Evolutionary conservation across 2,888 invertebrate species (phyloP).

Genomic region (Tanypteryx hageni): DNA sequence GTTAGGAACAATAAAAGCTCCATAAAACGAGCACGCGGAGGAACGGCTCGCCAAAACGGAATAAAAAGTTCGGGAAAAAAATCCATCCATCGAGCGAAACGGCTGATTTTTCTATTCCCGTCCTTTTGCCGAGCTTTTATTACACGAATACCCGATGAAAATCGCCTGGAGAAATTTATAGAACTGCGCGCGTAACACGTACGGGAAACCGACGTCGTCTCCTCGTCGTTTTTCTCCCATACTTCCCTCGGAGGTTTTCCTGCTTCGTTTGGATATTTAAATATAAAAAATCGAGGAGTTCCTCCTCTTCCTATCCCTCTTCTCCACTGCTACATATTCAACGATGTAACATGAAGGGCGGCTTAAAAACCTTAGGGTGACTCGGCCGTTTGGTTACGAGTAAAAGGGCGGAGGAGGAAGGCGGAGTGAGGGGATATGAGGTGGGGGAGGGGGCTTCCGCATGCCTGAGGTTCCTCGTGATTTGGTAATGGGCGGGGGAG

Average conservation of each 20-base stretch:
- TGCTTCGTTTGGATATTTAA: not conserved
- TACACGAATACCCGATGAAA: not conserved
- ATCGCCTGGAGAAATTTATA: not conserved
- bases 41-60: not conserved
- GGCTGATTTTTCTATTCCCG: not conserved
- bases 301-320: not conserved
- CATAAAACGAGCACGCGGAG: not conserved
- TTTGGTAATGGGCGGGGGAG: not conserved
- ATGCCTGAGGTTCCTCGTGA: not conserved
- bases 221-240: not conserved
- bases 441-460: not conserved
- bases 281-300: not conserved
- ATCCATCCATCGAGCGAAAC: not conserved
- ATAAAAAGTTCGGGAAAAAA: not conserved
- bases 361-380: not conserved
- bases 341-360: slow-evolving; percentile 35
- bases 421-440: not conserved
- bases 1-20: slow-evolving; percentile 16
- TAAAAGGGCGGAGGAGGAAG: not conserved
- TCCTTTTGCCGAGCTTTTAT: not conserved
- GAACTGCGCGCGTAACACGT: not conserved
- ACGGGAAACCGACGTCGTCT: not conserved
- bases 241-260: not conserved
- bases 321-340: slow-evolving; percentile 46
- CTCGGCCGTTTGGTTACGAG: slow-evolving; percentile 7